Percentiles rank a stretch among this genome's conserved stretches.
Evolutionary conservation across 2,888 invertebrate genomes (phyloP).

Genomic region (Morinoia aosen): DNA sequence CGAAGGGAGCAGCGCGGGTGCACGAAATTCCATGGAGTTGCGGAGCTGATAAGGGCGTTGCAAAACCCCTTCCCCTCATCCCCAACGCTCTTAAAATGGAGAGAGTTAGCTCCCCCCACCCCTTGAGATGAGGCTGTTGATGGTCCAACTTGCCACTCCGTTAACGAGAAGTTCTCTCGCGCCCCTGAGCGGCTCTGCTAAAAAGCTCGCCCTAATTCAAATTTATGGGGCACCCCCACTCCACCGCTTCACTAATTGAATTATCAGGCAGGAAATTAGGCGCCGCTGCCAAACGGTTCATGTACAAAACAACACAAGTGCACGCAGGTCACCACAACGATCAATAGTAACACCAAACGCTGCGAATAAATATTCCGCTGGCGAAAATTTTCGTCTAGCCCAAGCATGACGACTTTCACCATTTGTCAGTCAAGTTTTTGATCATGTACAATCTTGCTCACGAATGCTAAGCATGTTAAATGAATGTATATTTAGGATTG

Average conservation of each 20-base stretch:
- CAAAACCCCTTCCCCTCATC: not conserved
- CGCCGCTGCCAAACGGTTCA: not conserved
- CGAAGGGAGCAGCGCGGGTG: not conserved
- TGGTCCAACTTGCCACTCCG: conserved; percentile 42
- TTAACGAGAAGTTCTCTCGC: conserved; percentile 9
- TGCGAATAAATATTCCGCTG: not conserved
- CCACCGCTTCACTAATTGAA: conserved; percentile 22
- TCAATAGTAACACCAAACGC: not conserved
- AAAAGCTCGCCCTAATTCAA: conserved; percentile 36
- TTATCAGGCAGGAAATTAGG: conserved; percentile 41
- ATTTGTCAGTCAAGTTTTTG: not conserved
- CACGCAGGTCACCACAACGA: not conserved
- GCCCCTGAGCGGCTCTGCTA: not conserved
- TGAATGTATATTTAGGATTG: not conserved
- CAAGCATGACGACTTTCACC: not conserved
- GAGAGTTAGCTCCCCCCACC: not conserved
- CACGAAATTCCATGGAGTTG: not conserved
- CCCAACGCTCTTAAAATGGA: conserved; percentile 1
- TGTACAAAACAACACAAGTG: not conserved
- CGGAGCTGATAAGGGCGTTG: not conserved
- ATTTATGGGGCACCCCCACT: conserved; percentile 5
- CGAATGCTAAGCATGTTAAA: not conserved
- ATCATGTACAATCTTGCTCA: not conserved
- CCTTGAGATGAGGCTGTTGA: conserved; percentile 26
- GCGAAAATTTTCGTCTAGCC: not conserved